Evolutionary conservation across 1,140 invertebrate genomes (phyloP), one percentile per base, ranked within the genome.

Genomic region (Drosophila ercepeae): DNA sequence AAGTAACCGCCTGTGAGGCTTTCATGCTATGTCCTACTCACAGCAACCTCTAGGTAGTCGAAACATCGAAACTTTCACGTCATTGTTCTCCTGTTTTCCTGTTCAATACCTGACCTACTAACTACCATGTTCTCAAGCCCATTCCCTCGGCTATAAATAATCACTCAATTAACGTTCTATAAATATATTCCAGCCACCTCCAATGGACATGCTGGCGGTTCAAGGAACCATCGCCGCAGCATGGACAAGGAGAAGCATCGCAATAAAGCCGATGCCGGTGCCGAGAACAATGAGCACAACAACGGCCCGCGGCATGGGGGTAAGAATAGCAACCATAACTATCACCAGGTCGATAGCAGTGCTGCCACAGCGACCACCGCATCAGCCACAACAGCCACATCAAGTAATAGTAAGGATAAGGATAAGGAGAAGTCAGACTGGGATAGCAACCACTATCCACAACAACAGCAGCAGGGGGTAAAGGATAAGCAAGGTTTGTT

Each of bases 171-270:
- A 60, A 27, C 36, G 11, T 32, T 46, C 21, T 16, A 44, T 41
- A 59, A 65, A 19, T 64, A 5, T 55, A 5, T 39, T 7, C 39
- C 51, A 81, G 84, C 81, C 36, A 89, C 90, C 52, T 74, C 88
- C 60, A 91, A 91, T 86, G 90, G 89, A 25, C 90, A 91, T 51
- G 75, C 76, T 61, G 74, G 72, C 51, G 72, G 71, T 52, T 71
- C 72, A 32, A 91, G 84, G 69, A 84, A 82, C 65, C 74, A 91
- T 60, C 83, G 89, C 34, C 89, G 90, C 52, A 91, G 90, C 58
- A 64, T 88, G 61, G 89, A 91, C 64, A 91, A 91, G 69, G 90
- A 91, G n/a, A 88, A 88, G 51, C 72, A 84, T 70, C 81, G 82
- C 21, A 90, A 89, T 23, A 89, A 88, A 49, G 46, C 63, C 27